Evolutionary conservation across 2,113 vertebrate genomes (phyloP).

Genomic region (Aramus guarauna): DNA sequence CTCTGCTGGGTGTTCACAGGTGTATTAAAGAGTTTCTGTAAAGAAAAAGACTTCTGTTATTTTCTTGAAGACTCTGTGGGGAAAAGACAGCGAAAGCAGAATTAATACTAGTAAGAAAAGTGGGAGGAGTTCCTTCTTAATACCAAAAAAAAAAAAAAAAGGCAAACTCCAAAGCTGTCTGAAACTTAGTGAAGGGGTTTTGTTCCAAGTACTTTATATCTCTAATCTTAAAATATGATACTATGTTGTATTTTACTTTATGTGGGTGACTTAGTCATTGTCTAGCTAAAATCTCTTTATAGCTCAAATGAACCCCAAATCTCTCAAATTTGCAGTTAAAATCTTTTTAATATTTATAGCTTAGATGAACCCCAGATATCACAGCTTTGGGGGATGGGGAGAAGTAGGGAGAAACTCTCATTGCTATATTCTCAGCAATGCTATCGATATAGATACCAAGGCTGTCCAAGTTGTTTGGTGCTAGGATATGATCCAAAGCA

Average conservation of each 20-base stretch:
- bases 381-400: neutral
- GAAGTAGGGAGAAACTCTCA: neutral
- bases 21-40: neutral
- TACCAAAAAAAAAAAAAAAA: neutral
- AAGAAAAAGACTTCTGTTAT: neutral
- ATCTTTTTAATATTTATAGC: neutral
- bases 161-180: neutral
- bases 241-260: neutral
- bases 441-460: neutral
- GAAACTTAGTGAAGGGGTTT: neutral
- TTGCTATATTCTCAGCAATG: neutral
- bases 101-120: neutral
- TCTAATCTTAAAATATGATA: neutral
- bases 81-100: neutral
- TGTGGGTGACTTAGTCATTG: neutral
- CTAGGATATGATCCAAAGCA: neutral
- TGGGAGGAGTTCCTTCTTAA: neutral
- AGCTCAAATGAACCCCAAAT: neutral
- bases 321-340: neutral
- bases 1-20: neutral
- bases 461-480: neutral
- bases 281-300: neutral
- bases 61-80: neutral
- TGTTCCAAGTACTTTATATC: neutral
- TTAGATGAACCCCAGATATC: neutral